Evolutionary conservation across 2,113 vertebrate genomes (phyloP).

Genomic region (Prunella fulvescens): DNA sequence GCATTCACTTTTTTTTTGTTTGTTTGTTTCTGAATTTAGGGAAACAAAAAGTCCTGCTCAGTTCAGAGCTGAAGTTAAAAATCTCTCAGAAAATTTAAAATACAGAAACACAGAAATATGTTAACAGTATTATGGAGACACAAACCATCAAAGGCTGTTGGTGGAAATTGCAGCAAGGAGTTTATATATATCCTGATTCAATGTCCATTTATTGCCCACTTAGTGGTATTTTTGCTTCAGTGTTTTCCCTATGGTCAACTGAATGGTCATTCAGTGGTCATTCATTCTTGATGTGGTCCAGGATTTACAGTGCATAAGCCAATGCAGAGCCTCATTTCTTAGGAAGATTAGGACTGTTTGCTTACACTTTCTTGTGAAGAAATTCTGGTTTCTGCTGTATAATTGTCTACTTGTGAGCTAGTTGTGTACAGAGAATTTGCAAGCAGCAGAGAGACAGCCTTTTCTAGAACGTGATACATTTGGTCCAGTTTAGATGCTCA

Average conservation of each 20-base stretch:
- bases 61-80: not conserved
- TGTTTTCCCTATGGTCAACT: not conserved
- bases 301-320: not conserved
- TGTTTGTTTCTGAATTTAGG: not conserved
- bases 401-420: not conserved
- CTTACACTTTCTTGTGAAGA: not conserved
- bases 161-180: not conserved
- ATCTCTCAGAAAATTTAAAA: not conserved
- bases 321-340: not conserved
- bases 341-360: not conserved
- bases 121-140: not conserved
- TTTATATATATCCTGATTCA: not conserved
- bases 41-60: not conserved
- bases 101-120: not conserved
- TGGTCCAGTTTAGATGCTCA: not conserved
- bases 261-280: not conserved
- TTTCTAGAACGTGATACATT: not conserved
- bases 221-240: not conserved
- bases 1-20: not conserved
- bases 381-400: not conserved
- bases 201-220: not conserved
- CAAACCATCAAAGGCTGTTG: not conserved
- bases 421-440: not conserved
- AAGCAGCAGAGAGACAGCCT: not conserved
- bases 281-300: not conserved